phyloP scores from a whole-genome alignment of 2,888 invertebrate genomes.

The Pollenia labialis region DNA sequence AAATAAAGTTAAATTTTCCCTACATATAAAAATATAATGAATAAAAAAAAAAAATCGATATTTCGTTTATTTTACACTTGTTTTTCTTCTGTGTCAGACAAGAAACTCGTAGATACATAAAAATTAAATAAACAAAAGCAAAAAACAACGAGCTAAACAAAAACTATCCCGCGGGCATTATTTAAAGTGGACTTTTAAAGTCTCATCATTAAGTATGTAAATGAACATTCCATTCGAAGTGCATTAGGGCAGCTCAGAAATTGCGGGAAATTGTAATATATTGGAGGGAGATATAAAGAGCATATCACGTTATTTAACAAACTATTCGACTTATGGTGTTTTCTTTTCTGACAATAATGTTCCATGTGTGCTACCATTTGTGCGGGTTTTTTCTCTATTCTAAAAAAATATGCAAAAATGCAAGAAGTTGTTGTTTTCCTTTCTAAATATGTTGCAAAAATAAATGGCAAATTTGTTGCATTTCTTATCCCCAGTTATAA shows the following conservation, averaged over 20 bases:
- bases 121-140: not conserved
- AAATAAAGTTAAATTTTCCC: too few species aligned
- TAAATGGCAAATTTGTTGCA: too few species aligned
- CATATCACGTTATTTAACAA: too few species aligned
- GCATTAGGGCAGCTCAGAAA: not conserved
- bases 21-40: not conserved
- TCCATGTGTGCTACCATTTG: too few species aligned
- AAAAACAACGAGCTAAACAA: not conserved
- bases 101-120: not conserved
- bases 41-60: not conserved
- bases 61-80: not conserved
- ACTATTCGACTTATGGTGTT: too few species aligned
- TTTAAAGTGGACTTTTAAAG: constrained; percentile 16
- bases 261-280: not conserved
- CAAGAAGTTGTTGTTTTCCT: too few species aligned
- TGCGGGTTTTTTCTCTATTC: too few species aligned
- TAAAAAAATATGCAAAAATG: too few species aligned
- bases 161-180: constrained; percentile 9
- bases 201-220: constrained; percentile 25
- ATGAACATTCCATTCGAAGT: not conserved
- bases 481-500: too few species aligned
- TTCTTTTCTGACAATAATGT: too few species aligned
- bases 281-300: too few species aligned
- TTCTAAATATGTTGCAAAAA: too few species aligned
- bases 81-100: not conserved